Evolutionary conservation across 2,888 invertebrate genomes (phyloP), one percentile per base, ranked within the genome.

Genomic region (Amblyjoppa fuscipennis): DNA sequence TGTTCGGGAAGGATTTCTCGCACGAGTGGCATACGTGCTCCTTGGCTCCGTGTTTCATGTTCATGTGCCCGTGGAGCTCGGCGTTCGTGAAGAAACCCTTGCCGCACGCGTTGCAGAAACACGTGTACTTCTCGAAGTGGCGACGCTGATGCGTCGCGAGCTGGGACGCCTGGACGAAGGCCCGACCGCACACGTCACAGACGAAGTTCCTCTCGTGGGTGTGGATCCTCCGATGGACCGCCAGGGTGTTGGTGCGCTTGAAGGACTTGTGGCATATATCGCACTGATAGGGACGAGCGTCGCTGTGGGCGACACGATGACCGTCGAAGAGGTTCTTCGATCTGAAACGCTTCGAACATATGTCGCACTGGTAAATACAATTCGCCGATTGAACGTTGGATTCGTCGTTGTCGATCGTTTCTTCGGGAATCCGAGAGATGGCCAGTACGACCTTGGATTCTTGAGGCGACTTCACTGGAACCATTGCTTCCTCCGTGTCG

Each of bases 11-110:
- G 0, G 90, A 89, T 66, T 92, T 92, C 25, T 85, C 80, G 78
- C 93, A 93, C 0, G 83, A 56, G 0, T 83, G 84, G 59, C 93
- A 93, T 0, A 93, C 93, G 88, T 93, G 93, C 41, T 93, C 91
- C 70, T 92, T 92, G 0, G 93, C 93, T 0, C 87, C 92, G 81
- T 93, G 93, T 34, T 91, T 92, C 53, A 92, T 90, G 81, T 93
- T 93, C 93, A 93, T 93, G 87, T 93, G 93, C 0, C 91, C 91
- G 64, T 90, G 92, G 0, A 93, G 87, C 38, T 93, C 93, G 9
- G 92, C 92, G 31, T 93, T 93, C 6, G 93, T 93, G 88, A 93
- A 93, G 74, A 93, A 93, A 1, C 93, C 93, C 38, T 93, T 93
- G 38, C 86, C 87, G 85, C 93, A 93, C 9, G 91, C 53, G 4